Conservation (phyloP, 2,113 vertebrate genomes). For the Dipodomys stephensi region DNA sequence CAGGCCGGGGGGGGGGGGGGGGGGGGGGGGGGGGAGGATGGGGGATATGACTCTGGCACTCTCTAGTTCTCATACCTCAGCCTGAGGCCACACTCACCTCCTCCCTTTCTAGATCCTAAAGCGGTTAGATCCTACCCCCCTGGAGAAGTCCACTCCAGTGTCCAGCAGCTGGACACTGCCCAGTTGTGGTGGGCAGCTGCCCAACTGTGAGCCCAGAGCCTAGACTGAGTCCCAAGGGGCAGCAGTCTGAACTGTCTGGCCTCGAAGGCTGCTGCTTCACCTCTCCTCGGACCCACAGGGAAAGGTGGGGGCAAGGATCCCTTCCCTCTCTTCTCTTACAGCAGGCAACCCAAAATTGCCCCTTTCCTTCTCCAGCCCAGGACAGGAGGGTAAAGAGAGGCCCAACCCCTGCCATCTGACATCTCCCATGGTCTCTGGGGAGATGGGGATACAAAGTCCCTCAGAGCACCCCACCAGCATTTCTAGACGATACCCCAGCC, state of each 20-base stretch:
- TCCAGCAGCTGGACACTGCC: background rate
- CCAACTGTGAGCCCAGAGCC: background rate
- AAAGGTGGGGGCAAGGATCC: background rate
- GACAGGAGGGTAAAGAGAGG: constrained; percentile 74
- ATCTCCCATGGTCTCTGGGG: background rate
- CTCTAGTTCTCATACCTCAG: background rate
- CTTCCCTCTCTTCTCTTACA: background rate
- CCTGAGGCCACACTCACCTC: background rate
- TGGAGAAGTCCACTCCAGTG: background rate
- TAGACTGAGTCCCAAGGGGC: background rate
- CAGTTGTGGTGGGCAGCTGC: too few relatives aligned
- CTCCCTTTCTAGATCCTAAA: background rate
- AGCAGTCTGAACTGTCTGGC: background rate
- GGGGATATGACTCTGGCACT: background rate
- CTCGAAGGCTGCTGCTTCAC: background rate
- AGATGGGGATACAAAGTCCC: background rate
- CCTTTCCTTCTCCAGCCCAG: constrained; percentile 91
- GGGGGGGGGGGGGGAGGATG: too few relatives aligned
- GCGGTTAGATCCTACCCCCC: background rate
- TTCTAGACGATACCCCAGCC: background rate
- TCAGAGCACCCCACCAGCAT: background rate
- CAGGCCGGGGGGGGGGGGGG: background rate
- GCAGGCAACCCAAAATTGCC: constrained; percentile 85
- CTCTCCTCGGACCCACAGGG: background rate
- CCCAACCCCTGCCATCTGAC: background rate